Conservation (phyloP, 2,888 invertebrate genomes). For the Belgica antarctica region DNA sequence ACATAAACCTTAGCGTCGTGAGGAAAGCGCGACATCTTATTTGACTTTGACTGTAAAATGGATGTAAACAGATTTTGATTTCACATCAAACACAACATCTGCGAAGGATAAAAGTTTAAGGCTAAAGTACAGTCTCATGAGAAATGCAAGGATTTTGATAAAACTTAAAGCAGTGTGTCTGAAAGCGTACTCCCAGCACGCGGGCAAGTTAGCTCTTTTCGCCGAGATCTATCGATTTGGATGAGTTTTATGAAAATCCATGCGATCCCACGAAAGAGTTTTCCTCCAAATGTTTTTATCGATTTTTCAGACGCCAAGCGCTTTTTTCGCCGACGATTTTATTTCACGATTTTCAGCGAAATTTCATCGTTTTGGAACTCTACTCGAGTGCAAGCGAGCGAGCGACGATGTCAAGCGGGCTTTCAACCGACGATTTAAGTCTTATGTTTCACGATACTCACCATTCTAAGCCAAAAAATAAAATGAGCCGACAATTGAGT, state of each 20-base stretch:
- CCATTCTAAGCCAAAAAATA: no score
- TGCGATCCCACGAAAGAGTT: background rate
- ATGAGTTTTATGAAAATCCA: background rate
- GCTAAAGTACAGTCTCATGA: background rate
- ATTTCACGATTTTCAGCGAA: background rate
- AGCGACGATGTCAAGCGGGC: no score
- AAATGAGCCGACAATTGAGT: no score
- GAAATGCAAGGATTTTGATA: background rate
- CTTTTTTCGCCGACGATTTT: background rate
- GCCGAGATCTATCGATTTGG: background rate
- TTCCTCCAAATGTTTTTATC: background rate
- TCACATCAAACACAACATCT: conserved; percentile 20
- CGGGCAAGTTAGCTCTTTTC: background rate
- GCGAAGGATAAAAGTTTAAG: conserved; percentile 14
- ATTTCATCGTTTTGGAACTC: background rate
- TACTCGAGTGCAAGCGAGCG: background rate
- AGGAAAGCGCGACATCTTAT: conserved; percentile 71
- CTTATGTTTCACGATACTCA: background rate
- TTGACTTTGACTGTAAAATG: conserved; percentile 47
- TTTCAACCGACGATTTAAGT: no score
- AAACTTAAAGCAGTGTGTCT: background rate
- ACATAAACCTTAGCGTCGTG: conserved; percentile 94
- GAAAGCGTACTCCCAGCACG: no score
- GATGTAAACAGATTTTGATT: background rate
- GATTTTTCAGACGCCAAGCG: conserved; percentile 23